These are phyloP conservation scores for Ptychobarbus kaznakovi DNA, from an alignment of 2,797 vertebrate genomes.

Conservation along the genomic window DNA sequence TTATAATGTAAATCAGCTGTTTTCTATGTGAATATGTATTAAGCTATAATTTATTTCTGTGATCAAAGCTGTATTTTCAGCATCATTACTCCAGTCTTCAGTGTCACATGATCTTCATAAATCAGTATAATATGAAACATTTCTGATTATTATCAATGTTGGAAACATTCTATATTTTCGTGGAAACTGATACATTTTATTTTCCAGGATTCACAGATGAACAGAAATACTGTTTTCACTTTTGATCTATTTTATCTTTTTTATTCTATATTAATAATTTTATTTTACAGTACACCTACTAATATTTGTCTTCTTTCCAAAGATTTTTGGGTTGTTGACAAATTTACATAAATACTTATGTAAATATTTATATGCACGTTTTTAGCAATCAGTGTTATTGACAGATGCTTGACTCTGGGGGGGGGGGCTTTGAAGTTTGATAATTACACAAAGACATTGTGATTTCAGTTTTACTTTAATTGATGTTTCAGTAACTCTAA, in stretches of 20 bases:
- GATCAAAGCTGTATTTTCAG: neutral
- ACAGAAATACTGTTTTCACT: too few relatives aligned
- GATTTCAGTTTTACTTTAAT: neutral
- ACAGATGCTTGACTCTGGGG: too few relatives aligned
- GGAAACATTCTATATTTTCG: too few relatives aligned
- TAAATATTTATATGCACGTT: neutral
- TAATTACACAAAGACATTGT: neutral
- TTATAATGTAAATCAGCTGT: fast-evolving
- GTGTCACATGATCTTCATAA: neutral
- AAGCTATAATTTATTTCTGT: neutral
- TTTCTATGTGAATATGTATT: neutral
- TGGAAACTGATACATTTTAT: too few relatives aligned
- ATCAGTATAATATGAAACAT: too few relatives aligned
- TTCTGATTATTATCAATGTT: too few relatives aligned
- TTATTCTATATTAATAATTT: too few relatives aligned
- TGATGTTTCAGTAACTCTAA: too few relatives aligned
- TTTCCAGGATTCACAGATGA: neutral
- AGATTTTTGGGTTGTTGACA: too few relatives aligned
- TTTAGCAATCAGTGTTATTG: neutral
- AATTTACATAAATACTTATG: neutral
- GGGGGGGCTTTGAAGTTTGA: neutral
- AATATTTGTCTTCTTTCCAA: neutral
- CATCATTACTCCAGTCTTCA: neutral
- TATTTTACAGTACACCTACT: neutral
- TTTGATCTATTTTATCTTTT: too few relatives aligned